Percentiles rank a stretch among this genome's conserved stretches.
These are phyloP conservation scores for Campylorhamphus procurvoides DNA, from an alignment of 2,113 vertebrate genomes.

Conservation along the genomic window DNA sequence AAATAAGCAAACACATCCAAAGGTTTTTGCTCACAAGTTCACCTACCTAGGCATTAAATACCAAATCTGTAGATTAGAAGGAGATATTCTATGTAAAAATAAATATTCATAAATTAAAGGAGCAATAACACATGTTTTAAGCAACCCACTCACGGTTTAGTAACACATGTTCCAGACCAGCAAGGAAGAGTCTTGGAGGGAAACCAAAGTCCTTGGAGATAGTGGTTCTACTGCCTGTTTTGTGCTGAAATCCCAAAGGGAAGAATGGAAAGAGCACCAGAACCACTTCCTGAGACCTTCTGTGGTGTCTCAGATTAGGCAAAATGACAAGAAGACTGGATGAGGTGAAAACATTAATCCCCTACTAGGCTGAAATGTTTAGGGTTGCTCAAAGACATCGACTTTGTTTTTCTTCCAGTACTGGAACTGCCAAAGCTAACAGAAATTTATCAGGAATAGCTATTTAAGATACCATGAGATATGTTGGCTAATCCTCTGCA, in stretches of 20 bases:
- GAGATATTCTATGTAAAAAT: neutral
- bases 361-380: neutral
- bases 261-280: neutral
- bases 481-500: neutral
- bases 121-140: neutral
- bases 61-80: neutral
- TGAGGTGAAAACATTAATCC: neutral
- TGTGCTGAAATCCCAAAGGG: neutral
- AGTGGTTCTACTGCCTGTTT: neutral
- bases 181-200: neutral
- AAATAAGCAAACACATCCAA: neutral
- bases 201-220: neutral
- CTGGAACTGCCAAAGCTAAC: neutral
- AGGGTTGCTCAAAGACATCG: neutral
- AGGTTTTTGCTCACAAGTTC: neutral
- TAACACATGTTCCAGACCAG: neutral
- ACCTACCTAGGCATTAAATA: neutral
- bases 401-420: neutral
- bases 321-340: neutral
- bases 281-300: neutral
- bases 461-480: neutral
- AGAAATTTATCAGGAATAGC: neutral
- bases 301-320: neutral
- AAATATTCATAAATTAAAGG: neutral
- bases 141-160: neutral